Percentiles rank a stretch among this genome's conserved stretches.
Conservation (phyloP, 2,113 vertebrate genomes). For the Gavia stellata region DNA sequence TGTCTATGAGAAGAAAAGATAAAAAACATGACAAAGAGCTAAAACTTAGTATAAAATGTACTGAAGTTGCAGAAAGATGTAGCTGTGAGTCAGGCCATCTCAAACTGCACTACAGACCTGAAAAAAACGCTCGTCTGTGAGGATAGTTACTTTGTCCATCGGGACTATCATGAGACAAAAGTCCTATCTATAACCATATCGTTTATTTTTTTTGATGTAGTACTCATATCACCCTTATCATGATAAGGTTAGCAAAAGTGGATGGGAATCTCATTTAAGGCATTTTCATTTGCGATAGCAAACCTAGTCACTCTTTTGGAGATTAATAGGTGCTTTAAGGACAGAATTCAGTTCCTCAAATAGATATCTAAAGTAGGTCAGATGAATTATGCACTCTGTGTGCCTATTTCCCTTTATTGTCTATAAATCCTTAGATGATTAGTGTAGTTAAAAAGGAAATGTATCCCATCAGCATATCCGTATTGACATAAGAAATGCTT, state of each 20-base stretch:
- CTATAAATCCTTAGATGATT: not conserved
- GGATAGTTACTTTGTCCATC: not conserved
- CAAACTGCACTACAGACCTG: not conserved
- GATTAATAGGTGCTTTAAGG: not conserved
- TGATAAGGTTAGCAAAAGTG: not conserved
- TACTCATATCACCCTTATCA: not conserved
- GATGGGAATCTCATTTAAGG: not conserved
- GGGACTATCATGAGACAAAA: not conserved
- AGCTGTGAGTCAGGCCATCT: not conserved
- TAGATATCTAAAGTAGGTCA: conserved; percentile 2
- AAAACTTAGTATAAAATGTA: not conserved
- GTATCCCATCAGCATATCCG: not conserved
- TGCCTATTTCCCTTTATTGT: not conserved
- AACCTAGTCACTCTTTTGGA: not conserved
- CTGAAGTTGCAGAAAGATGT: not conserved
- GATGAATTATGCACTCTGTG: not conserved
- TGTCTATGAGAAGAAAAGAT: not conserved
- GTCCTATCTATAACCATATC: not conserved
- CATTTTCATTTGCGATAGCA: not conserved
- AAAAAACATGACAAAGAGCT: not conserved
- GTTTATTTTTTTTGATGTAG: not conserved
- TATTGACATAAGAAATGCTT: not conserved
- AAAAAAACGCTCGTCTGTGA: not conserved
- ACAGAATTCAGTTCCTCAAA: not conserved
- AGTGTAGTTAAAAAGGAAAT: not conserved